These are phyloP conservation scores for Salvelinus namaycush DNA, from an alignment of 2,113 vertebrate genomes.

Conservation along the genomic window DNA sequence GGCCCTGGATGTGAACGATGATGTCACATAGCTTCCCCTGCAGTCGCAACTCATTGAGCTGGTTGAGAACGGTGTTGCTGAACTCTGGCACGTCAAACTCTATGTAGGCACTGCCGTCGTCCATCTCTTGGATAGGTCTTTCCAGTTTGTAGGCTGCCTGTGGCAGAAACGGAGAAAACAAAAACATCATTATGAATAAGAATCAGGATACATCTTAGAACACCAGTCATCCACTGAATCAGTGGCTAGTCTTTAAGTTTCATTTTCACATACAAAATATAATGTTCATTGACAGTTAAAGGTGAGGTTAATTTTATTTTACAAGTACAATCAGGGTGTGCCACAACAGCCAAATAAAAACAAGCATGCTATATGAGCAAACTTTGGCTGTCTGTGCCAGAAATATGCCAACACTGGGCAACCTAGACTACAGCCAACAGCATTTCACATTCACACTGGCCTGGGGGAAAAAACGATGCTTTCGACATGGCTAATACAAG, in stretches of 20 bases:
- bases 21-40: conserved; percentile 98
- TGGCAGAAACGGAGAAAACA: conserved; percentile 1
- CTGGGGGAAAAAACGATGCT: not conserved
- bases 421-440: not conserved
- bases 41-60: conserved; percentile 94
- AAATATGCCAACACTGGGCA: not conserved
- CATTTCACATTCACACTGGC: conserved; percentile 9
- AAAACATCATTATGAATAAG: not conserved
- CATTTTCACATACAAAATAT: no score
- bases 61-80: conserved; percentile 95
- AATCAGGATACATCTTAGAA: no score
- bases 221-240: no score
- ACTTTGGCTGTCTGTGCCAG: not conserved
- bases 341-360: no score
- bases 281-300: no score
- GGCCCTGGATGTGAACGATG: conserved; percentile 97
- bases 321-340: no score
- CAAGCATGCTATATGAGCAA: not conserved
- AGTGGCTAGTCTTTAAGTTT: no score
- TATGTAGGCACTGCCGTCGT: conserved; percentile 94
- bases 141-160: conserved; percentile 71
- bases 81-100: conserved; percentile 99
- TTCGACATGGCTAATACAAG: no score
- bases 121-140: conserved; percentile 86
- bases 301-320: no score